Evolutionary conservation across 2,888 invertebrate genomes (phyloP).

Genomic region (Mythimna loreyi): DNA sequence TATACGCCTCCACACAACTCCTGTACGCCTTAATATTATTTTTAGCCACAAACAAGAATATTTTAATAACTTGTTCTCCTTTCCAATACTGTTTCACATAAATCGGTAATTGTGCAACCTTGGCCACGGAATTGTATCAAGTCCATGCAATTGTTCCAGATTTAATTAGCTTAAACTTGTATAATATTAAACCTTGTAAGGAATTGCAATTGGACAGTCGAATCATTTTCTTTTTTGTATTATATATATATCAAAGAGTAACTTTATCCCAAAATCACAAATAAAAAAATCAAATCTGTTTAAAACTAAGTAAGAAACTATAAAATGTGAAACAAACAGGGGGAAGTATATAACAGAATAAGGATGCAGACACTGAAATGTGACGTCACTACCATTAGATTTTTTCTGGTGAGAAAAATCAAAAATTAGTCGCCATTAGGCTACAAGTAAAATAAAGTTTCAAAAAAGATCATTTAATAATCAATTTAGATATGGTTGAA

Average conservation of each 20-base stretch:
- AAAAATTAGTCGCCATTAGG: no score
- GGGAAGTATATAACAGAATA: no score
- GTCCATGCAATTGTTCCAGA: conserved; percentile 66
- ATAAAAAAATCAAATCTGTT: no score
- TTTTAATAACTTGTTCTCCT: conserved; percentile 57
- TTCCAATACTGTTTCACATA: conserved; percentile 59
- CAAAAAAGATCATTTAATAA: no score
- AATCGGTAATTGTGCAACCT: conserved; percentile 63
- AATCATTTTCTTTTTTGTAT: not conserved
- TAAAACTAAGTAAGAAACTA: no score
- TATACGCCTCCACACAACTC: conserved; percentile 8
- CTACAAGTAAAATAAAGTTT: no score
- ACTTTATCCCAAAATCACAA: no score
- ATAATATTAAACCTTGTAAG: conserved; percentile 43
- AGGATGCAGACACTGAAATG: no score
- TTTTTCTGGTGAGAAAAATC: no score
- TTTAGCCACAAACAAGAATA: conserved; percentile 23
- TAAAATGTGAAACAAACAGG: no score
- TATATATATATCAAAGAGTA: not conserved
- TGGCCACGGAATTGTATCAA: conserved; percentile 64
- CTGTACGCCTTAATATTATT: conserved; percentile 7
- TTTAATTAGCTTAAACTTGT: conserved; percentile 53
- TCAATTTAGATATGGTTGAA: no score
- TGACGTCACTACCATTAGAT: no score
- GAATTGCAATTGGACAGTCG: not conserved